Evolutionary conservation across 1,140 invertebrate species (phyloP), one percentile per base, ranked within the genome.

Genomic region (Achatina immaculata): DNA sequence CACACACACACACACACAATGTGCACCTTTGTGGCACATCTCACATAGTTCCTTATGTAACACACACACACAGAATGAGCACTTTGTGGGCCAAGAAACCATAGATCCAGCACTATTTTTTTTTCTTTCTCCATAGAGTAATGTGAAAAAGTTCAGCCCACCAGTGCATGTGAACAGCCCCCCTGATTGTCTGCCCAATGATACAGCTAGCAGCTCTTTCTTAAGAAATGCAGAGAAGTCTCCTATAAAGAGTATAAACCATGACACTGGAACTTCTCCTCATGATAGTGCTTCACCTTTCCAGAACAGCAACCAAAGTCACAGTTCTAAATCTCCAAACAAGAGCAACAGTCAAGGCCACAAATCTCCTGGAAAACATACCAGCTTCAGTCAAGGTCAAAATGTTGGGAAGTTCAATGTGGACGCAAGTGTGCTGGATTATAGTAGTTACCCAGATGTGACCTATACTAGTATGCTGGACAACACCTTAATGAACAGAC

Each of bases 391-490:
- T 24, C 48, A 55, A 19, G 7, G 7, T 55, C 48, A 55, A 55
- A 31, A 34, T 34, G 31, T 31, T 31, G 9, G 1, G 16, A 43
- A 51, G 48, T 34, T 38, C 34, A 40, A 71, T 43, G 28, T 62
- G 3, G 76, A 78, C 6, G 4, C 43, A 0, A 80, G 69, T 34
- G 43, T 55, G 21, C 34, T 80, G 51, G 69, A 80, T 55, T 31
- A 45, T 0, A 74, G 69, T 45, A 4, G 11, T 0, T 80, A 43
- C 42, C 51, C 69, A 4, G 58, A 73, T n/a, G 38, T 80, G 38
- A 83, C 82, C 65, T 80, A 80, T 65, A 40, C 58, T 36, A 83
- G 82, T 36, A 75, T 83, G 45, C 75, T 80, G 51, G 69, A 79
- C 34, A 58, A 48, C n/a, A 79, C 82, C n/a, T n/a, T 55, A 28